These are phyloP conservation scores for Criorhina ranunculi DNA, from an alignment of 2,888 invertebrate species.

Conservation along the genomic window DNA sequence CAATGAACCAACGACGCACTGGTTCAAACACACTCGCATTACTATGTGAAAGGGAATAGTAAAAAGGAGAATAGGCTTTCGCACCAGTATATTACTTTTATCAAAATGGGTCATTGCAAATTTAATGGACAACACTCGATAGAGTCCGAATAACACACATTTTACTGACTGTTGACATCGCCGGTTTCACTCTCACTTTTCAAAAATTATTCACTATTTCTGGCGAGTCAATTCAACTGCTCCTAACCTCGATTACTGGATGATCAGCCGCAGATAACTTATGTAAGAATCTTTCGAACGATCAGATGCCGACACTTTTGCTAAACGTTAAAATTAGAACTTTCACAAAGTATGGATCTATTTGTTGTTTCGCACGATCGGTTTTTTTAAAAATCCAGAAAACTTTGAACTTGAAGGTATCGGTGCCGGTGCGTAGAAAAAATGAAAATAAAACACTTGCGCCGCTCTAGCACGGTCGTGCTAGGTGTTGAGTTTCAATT, in stretches of 20 bases:
- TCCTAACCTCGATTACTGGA: not conserved
- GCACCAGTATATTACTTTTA: conserved; percentile 6
- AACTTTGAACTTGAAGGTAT: conserved; percentile 36
- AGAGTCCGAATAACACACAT: conserved; percentile 15
- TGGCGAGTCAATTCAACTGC: not conserved
- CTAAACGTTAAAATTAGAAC: conserved; percentile 25
- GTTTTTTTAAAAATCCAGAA: not conserved
- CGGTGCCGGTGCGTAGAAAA: conserved; percentile 3
- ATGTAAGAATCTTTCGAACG: conserved; percentile 7
- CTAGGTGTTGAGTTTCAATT: conserved; percentile 14
- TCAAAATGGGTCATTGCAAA: conserved; percentile 69
- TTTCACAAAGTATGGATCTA: conserved; percentile 1
- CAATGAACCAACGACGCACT: conserved; percentile 21
- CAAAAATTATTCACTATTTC: not conserved
- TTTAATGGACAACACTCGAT: conserved; percentile 12
- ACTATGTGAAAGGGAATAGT: not conserved
- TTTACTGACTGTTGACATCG: not conserved
- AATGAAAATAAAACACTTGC: not conserved
- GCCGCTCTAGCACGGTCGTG: not conserved
- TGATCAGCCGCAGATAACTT: not conserved
- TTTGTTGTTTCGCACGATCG: conserved; percentile 1
- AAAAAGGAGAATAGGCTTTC: conserved; percentile 9
- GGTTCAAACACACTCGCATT: conserved; percentile 23
- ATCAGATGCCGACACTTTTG: conserved; percentile 3
- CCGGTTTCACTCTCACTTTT: conserved; percentile 42